phyloP scores from a whole-genome alignment of 2,113 vertebrate species.

The Periophthalmus modestus region DNA sequence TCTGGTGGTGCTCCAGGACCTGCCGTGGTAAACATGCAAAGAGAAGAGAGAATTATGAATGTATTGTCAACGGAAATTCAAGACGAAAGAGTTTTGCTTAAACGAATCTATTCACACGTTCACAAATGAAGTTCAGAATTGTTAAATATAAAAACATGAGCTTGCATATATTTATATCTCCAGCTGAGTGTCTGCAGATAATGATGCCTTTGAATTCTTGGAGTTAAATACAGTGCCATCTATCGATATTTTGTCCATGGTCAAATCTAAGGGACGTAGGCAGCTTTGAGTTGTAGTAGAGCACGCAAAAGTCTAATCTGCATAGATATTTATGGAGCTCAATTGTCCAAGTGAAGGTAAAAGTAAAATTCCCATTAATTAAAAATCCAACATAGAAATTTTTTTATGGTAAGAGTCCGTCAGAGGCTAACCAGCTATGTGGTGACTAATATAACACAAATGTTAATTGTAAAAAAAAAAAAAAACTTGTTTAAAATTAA shows the following conservation, averaged over 20 bases:
- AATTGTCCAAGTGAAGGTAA: no score
- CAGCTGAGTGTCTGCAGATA: not conserved
- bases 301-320: no score
- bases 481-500: no score
- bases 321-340: no score
- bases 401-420: no score
- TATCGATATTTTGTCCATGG: not conserved
- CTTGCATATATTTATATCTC: not conserved
- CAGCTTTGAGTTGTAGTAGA: no score
- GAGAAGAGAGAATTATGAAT: not conserved
- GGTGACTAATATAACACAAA: no score
- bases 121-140: not conserved
- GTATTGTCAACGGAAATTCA: not conserved
- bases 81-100: not conserved
- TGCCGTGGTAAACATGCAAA: conserved; percentile 15
- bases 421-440: no score
- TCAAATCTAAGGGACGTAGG: no score
- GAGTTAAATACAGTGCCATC: conserved; percentile 10
- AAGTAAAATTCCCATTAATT: no score
- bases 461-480: no score
- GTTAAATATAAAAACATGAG: not conserved
- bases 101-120: not conserved
- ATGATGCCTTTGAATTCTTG: not conserved
- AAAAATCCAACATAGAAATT: no score
- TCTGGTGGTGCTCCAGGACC: conserved; percentile 31